A percentile compares a stretch with the other conserved stretches of the same genome.
Evolutionary conservation across 2,113 vertebrate species (phyloP).

Genomic region (Salvelinus alpinus): DNA sequence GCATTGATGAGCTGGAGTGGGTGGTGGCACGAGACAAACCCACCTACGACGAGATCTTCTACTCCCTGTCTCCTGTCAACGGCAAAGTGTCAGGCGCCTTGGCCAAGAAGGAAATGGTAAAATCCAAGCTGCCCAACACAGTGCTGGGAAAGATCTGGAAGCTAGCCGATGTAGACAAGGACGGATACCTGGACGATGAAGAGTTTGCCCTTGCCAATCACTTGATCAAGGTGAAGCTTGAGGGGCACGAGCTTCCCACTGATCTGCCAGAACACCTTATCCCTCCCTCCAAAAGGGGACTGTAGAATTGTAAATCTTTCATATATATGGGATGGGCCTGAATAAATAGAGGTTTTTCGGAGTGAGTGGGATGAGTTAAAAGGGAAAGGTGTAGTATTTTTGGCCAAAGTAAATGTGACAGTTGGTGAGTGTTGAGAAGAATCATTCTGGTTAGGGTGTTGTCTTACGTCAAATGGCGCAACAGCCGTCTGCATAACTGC

Average conservation of each 20-base stretch:
- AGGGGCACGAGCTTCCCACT: conserved; percentile 78
- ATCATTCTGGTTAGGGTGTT: neutral
- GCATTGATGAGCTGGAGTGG: conserved; percentile 81
- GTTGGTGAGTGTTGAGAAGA: neutral
- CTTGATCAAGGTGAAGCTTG: conserved; percentile 62
- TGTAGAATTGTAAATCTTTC: neutral
- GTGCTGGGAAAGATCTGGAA: conserved; percentile 75
- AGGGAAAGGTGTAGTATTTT: neutral
- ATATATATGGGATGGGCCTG: neutral
- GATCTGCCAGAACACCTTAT: conserved; percentile 78
- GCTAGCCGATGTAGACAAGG: conserved; percentile 78
- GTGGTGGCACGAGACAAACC: conserved; percentile 80
- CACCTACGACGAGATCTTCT: conserved; percentile 83
- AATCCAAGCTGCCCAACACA: conserved; percentile 81
- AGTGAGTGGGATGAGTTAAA: neutral
- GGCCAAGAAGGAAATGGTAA: conserved; percentile 84
- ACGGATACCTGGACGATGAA: conserved; percentile 71
- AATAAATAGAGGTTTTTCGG: neutral
- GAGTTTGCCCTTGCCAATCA: conserved; percentile 61
- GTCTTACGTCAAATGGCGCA: no score
- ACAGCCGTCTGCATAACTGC: no score
- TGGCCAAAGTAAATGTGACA: neutral
- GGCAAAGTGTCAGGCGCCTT: conserved; percentile 80
- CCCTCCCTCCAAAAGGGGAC: conserved; percentile 73
- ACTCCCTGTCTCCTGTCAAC: conserved; percentile 77